Evolutionary conservation across 2,888 invertebrate species (phyloP), one percentile per base, ranked within the genome.

Genomic region (Scelioninae gen. 1): DNA sequence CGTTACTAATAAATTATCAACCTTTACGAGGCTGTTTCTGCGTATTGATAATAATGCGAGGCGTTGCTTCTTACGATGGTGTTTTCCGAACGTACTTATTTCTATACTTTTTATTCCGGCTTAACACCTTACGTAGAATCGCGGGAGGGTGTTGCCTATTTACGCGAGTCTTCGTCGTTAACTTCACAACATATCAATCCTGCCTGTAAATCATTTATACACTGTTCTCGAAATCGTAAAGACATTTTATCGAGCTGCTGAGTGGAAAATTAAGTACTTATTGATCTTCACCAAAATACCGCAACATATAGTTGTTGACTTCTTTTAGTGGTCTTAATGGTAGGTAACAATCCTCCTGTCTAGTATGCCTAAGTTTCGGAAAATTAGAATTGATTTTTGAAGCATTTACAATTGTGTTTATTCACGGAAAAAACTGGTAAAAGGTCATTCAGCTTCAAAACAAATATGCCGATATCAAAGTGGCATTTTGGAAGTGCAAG

Each of bases 161-260:
- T 63, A 56, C 55, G 74, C 56, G 65, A 63, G 34, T 56, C 45
- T 13, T 29, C 23, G 51, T 74, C 62, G 55, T 74, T 74, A 63
- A 74, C 7, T 56, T 75, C 56, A 56, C 40, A 40, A 66, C 65
- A 16, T 66, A 75, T 55, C 56, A 65, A 65, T 66, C 58, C 55
- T 45, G n/a, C 31, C 40, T 40, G 58, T 76, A 66, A 66, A 76
- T 76, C 51, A 66, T 49, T 76, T 58, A 66, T 66, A 65, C 58
- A 45, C 38, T 55, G 32, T 31, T 55, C 34, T 9, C 29, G 7
- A 47, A 56, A 62, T 60, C 63, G 63, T 63, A 74, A 63, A 53
- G 34, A 40, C 40, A 53, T 40, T 53, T 51, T 65, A 49, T 65
- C 65, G 38, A 13, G 13, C 15, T 15, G 45, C 45, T 45, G 15